Percentiles rank a stretch among this genome's conserved stretches.
phyloP scores from a whole-genome alignment of 1,140 invertebrate species.

The Drosophila guanche region DNA sequence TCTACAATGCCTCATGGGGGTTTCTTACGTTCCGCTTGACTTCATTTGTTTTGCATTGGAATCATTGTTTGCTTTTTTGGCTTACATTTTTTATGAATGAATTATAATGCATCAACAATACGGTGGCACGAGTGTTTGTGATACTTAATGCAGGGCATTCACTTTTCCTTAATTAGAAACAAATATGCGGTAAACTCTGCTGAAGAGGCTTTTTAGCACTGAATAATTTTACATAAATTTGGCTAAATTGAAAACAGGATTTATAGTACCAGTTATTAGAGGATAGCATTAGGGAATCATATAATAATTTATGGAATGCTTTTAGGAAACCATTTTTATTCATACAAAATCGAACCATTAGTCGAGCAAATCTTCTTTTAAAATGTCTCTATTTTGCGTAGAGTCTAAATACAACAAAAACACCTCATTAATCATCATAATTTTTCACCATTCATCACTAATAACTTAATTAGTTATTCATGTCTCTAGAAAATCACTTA shows the following conservation, averaged over 20 bases:
- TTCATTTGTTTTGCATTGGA: conserved; percentile 47
- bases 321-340: no score
- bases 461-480: conserved; percentile 26
- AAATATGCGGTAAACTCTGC: conserved; percentile 22
- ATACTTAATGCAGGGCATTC: conserved; percentile 57
- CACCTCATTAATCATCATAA: conserved; percentile 29
- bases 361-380: not conserved
- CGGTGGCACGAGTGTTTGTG: conserved; percentile 8
- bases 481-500: conserved; percentile 36
- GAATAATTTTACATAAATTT: conserved; percentile 27
- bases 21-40: conserved; percentile 44
- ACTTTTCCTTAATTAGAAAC: conserved; percentile 43
- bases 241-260: no score
- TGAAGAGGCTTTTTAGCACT: conserved; percentile 45
- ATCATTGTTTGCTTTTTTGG: conserved; percentile 45
- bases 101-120: conserved; percentile 56
- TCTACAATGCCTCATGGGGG: conserved; percentile 10
- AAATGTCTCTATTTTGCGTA: not conserved
- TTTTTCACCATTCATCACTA: conserved; percentile 6
- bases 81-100: conserved; percentile 65
- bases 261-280: no score
- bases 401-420: not conserved
- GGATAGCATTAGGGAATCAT: no score
- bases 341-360: no score
- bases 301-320: no score